Conservation (phyloP, 2,797 vertebrate genomes). For the Caiman crocodilus region DNA sequence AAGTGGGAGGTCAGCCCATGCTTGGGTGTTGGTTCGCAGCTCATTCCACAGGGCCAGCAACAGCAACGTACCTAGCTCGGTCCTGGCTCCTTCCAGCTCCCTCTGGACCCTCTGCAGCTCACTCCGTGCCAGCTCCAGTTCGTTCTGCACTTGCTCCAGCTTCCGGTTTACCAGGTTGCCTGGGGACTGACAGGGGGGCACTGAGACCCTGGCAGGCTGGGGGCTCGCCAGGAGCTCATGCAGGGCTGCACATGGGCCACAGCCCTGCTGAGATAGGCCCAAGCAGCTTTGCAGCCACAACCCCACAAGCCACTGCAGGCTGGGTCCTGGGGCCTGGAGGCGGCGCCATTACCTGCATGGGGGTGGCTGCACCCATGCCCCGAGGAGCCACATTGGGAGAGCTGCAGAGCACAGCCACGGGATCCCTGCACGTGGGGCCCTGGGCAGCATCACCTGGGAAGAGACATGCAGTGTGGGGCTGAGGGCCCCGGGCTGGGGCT, state of each 20-base stretch:
- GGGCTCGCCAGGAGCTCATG: no score
- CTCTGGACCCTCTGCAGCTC: not conserved
- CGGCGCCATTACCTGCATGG: no score
- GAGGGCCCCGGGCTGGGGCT: no score
- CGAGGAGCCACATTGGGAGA: no score
- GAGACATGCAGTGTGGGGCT: not conserved
- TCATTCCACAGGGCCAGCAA: not conserved
- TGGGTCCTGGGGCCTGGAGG: no score
- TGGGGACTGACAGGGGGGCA: constrained; percentile 1
- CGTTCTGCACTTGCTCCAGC: not conserved
- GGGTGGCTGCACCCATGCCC: no score
- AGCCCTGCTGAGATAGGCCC: no score
- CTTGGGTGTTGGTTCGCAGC: not conserved
- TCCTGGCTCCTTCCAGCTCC: not conserved
- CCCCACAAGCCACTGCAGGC: not conserved
- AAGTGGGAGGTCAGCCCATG: not conserved
- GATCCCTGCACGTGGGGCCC: not conserved
- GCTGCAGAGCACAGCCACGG: not conserved
- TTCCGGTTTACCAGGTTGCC: constrained; percentile 15
- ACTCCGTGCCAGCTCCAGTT: constrained; percentile 3
- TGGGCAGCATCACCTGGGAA: constrained; percentile 12
- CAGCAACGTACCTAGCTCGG: not conserved
- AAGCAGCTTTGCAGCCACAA: no score
- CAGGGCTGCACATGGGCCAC: no score
- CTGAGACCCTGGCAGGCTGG: no score